These are phyloP conservation scores for Indri indri DNA, from an alignment of 2,113 vertebrate genomes.

Conservation along the genomic window DNA sequence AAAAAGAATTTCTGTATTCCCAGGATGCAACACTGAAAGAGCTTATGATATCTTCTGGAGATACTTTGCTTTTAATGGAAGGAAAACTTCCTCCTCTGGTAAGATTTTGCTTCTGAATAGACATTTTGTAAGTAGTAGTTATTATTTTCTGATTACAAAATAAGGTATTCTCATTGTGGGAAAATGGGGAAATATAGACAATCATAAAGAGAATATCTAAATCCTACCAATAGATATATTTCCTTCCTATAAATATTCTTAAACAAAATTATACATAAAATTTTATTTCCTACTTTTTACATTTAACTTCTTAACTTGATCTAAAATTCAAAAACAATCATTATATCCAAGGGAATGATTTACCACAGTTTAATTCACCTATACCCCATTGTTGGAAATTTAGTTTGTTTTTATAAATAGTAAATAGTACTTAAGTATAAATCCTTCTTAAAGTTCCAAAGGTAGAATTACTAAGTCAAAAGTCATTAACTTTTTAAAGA, in stretches of 20 bases:
- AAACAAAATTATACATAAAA: neutral
- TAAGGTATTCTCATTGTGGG: neutral
- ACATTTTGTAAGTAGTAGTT: neutral
- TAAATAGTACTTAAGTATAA: neutral
- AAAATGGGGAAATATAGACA: neutral
- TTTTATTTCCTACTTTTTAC: constrained; percentile 12
- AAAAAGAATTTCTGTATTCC: constrained; percentile 62
- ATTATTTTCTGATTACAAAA: neutral
- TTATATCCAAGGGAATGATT: neutral
- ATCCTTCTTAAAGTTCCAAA: neutral
- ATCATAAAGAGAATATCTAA: neutral
- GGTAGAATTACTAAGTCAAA: neutral
- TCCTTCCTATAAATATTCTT: neutral
- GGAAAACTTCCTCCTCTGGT: constrained; percentile 93
- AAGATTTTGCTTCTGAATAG: constrained; percentile 9
- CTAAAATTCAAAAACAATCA: constrained; percentile 3
- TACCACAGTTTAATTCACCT: neutral
- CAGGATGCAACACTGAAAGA: constrained; percentile 92
- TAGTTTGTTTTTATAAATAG: neutral
- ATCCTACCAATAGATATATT: neutral
- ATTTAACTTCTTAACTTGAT: constrained; percentile 13
- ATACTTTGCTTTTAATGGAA: constrained; percentile 91
- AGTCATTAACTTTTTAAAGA: neutral
- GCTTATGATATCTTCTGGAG: constrained; percentile 89
- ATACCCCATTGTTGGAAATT: neutral